Percentiles rank a stretch among this genome's conserved stretches.
Conservation (phyloP, 2,888 invertebrate genomes). For the Brachypterus glaber region DNA sequence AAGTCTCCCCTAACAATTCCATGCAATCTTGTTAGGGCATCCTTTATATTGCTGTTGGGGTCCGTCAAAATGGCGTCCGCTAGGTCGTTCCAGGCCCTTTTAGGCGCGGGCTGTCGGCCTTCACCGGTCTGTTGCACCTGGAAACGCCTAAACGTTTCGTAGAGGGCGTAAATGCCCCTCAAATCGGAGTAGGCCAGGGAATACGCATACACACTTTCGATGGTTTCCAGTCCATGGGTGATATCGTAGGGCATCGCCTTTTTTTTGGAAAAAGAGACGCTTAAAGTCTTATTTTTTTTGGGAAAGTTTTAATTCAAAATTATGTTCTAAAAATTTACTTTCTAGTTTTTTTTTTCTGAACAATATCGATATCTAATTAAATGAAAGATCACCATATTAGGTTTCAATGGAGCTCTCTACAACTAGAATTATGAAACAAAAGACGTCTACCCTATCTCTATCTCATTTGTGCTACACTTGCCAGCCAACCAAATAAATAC, state of each 20-base stretch:
- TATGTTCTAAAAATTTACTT: too few relatives aligned
- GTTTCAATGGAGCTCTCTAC: too few relatives aligned
- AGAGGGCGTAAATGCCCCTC: constrained; percentile 54
- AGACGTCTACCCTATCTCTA: too few relatives aligned
- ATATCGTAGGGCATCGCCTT: constrained; percentile 21
- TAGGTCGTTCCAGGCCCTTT: constrained; percentile 53
- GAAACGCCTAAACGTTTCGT: constrained; percentile 56
- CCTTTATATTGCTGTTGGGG: constrained; percentile 48
- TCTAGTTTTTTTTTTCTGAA: too few relatives aligned
- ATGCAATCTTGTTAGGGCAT: constrained; percentile 50
- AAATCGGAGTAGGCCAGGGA: constrained; percentile 51
- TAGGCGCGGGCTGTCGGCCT: constrained; percentile 36
- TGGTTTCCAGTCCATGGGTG: constrained; percentile 21
- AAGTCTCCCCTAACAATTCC: constrained; percentile 54
- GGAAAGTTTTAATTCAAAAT: too few relatives aligned
- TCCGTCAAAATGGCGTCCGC: constrained; percentile 57
- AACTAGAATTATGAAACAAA: too few relatives aligned
- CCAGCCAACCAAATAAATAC: too few relatives aligned
- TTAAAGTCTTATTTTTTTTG: too few relatives aligned
- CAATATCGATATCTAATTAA: too few relatives aligned
- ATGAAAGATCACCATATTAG: too few relatives aligned
- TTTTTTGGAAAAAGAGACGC: too few relatives aligned
- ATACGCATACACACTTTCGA: constrained; percentile 54
- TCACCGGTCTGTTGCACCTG: constrained; percentile 38
- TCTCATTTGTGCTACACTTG: too few relatives aligned